These are phyloP conservation scores for Parapristionchus giblindavisi DNA, from an alignment of 2,888 invertebrate genomes.

Conservation along the genomic window DNA sequence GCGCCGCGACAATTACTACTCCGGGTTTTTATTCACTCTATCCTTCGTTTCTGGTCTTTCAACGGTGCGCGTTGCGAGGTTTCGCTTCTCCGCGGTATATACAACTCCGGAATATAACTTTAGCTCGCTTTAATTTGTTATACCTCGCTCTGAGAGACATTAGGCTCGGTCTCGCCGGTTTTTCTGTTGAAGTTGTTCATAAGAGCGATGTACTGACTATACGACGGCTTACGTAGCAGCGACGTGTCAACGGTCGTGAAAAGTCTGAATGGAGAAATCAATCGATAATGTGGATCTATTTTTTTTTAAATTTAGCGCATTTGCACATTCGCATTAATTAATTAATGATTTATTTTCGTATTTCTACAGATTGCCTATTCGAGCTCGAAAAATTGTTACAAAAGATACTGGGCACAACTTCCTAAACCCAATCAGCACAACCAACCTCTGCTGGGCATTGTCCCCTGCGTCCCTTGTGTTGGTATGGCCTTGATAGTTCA, in stretches of 20 bases:
- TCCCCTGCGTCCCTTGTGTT: constrained; percentile 57
- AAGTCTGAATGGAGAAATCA: constrained; percentile 38
- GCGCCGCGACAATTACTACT: no score
- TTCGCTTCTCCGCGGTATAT: no score
- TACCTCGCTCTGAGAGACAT: constrained; percentile 74
- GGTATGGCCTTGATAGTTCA: constrained; percentile 66
- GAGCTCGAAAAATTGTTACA: no score
- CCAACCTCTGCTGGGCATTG: constrained; percentile 53
- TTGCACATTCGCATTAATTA: no score
- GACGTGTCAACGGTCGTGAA: constrained; percentile 55
- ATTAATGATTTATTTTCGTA: no score
- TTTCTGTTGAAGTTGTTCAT: constrained; percentile 87
- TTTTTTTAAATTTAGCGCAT: neutral
- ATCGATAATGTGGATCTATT: neutral
- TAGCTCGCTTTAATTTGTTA: constrained; percentile 65
- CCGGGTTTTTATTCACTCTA: no score
- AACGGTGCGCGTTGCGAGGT: no score
- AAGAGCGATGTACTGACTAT: constrained; percentile 80
- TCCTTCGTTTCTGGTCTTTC: no score
- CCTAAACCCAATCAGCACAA: neutral
- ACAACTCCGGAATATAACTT: neutral
- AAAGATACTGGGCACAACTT: neutral
- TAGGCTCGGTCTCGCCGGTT: constrained; percentile 63
- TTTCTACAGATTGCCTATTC: no score
- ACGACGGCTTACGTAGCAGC: constrained; percentile 73